Conservation (phyloP, 2,113 vertebrate species). For the Nycticryphes semicollaris region DNA sequence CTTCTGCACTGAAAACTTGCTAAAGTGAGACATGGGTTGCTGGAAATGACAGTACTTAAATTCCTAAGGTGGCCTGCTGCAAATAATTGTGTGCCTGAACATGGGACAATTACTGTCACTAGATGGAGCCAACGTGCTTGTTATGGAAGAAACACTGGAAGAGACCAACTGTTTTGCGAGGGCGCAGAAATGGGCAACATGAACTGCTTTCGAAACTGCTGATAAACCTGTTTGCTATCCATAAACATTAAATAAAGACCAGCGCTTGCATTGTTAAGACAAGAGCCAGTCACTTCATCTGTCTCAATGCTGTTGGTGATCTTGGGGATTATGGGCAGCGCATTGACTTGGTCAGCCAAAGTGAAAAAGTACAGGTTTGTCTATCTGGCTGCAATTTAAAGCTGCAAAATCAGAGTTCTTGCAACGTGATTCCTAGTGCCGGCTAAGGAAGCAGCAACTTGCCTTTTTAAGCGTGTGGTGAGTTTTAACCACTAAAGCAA, state of each 20-base stretch:
- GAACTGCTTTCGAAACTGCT: neutral
- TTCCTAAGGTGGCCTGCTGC: neutral
- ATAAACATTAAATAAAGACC: neutral
- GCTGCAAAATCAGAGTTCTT: neutral
- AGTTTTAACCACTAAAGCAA: neutral
- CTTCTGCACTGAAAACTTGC: neutral
- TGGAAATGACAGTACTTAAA: neutral
- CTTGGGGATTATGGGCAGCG: neutral
- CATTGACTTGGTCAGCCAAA: neutral
- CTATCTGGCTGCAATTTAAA: neutral
- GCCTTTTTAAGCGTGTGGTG: neutral
- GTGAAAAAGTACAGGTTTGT: neutral
- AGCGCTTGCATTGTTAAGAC: neutral
- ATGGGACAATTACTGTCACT: neutral
- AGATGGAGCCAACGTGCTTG: slow-evolving; percentile 21
- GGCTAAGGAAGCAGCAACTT: neutral
- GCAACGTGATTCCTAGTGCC: neutral
- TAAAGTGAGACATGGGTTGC: neutral
- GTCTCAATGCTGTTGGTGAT: neutral
- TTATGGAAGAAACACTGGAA: neutral
- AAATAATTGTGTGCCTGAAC: neutral
- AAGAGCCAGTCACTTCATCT: neutral
- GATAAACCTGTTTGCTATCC: neutral
- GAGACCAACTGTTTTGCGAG: neutral
- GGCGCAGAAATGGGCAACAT: rapidly evolving